Evolutionary conservation across 2,113 vertebrate species (phyloP), one percentile per base, ranked within the genome.

Genomic region (Tragelaphus buxtoni): DNA sequence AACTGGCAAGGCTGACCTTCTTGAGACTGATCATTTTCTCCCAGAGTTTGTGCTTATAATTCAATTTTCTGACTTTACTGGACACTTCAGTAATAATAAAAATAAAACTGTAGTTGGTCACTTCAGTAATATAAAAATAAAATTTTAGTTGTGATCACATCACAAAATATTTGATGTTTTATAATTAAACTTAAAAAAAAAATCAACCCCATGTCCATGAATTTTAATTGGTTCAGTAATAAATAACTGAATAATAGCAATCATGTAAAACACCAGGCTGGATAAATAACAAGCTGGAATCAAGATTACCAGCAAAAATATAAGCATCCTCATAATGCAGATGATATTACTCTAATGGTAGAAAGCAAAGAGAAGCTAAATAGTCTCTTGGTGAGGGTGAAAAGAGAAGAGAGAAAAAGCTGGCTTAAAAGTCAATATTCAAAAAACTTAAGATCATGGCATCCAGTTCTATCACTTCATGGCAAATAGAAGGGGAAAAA

Each of bases 121-220:
- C 87, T 86, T 85, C 11, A 88, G 76, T 92, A 63, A 91, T 24
- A 86, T 56, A 42, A 60, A 86, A 91, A 35, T 92, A 81, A 96
- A 88, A 58, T 30, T 79, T 2, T 47, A 72, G 4, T 20, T 87
- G 16, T 76, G 10, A 63, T 86, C 2, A 65, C 0, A 80, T 39
- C 32, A 93, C 39, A 11, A 69, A 74, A 12, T 26, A 80, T 45
- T 32, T 56, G 11, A 53, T 61, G 6, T 74, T 93, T 55, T 30
- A 91, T 9, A 86, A 90, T 63, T 56, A 74, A 95, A 95, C 26
- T 88, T 80, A 20, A 91, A 91, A 94, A 94, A 55, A 80, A 77
- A 72, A 14, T 22, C 42, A 87, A 60, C 3, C 3, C 1, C n/a
- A 6, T 82, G 86, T 82, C 39, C 39, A 65, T 81, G 51, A 91